Evolutionary conservation across 1,140 invertebrate species (phyloP).

Genomic region (Camponotus floridanus): DNA sequence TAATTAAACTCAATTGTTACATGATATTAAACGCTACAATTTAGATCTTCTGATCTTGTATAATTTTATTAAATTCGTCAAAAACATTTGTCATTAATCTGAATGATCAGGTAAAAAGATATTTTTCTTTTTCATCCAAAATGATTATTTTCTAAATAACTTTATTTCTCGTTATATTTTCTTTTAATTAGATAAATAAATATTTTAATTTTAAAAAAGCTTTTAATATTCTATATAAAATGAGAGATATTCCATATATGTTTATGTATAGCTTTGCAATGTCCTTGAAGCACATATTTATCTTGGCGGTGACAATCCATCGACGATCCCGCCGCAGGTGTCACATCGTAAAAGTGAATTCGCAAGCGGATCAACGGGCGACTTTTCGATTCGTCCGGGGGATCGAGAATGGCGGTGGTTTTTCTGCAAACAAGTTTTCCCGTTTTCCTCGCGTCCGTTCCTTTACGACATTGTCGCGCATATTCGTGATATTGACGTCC

Average conservation of each 20-base stretch:
- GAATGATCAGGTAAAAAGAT: not conserved
- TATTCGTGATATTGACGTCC: constrained; percentile 56
- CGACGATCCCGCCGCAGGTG: constrained; percentile 60
- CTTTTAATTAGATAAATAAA: not conserved
- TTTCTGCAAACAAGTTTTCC: constrained; percentile 44
- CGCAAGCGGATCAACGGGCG: constrained; percentile 32
- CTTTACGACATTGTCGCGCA: constrained; percentile 38
- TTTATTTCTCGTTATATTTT: not conserved
- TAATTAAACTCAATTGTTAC: not conserved
- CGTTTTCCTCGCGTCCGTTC: constrained; percentile 25
- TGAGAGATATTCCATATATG: not conserved
- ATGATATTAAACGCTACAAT: not conserved
- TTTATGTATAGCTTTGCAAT: not conserved
- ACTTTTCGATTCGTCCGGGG: constrained; percentile 50
- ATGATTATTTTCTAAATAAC: not conserved
- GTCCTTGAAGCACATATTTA: constrained; percentile 6
- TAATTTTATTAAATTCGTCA: not conserved
- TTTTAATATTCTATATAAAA: not conserved
- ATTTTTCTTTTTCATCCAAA: not conserved
- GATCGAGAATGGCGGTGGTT: constrained; percentile 20
- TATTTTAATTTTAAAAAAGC: not conserved
- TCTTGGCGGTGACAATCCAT: constrained; percentile 44
- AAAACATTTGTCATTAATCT: not conserved
- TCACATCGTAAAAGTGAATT: constrained; percentile 63
- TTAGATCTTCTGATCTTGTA: not conserved